phyloP scores from a whole-genome alignment of 2,113 vertebrate genomes.

The Cygnus atratus region DNA sequence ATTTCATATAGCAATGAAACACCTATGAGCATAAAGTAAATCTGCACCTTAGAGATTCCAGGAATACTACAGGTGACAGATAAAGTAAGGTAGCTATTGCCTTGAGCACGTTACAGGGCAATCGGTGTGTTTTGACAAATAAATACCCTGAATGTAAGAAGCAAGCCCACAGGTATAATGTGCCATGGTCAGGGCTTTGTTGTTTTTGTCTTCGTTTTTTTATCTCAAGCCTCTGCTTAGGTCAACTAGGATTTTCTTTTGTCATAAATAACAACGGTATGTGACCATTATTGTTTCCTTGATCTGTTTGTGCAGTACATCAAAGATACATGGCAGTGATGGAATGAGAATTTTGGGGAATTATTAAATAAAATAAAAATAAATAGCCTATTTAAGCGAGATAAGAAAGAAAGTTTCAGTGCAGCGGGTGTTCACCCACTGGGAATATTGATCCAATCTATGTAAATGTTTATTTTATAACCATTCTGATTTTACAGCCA shows the following conservation, averaged over 20 bases:
- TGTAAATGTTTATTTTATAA: conserved; percentile 14
- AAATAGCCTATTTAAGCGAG: background rate
- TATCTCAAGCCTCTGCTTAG: background rate
- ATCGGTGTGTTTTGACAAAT: background rate
- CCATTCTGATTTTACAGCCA: conserved; percentile 7
- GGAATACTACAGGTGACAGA: background rate
- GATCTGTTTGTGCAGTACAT: background rate
- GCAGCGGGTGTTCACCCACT: background rate
- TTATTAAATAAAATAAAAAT: background rate
- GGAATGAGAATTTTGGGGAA: background rate
- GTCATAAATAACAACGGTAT: background rate
- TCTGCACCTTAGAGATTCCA: background rate
- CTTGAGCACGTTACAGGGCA: background rate
- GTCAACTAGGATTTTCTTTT: background rate
- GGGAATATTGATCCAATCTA: background rate
- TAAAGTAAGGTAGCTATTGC: background rate
- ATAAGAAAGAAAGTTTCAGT: background rate
- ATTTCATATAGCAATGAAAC: background rate
- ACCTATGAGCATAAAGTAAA: background rate
- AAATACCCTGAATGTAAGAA: background rate
- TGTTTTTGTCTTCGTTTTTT: background rate
- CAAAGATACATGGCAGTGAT: background rate
- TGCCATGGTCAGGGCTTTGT: background rate
- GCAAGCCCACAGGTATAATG: background rate
- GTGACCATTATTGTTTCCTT: background rate